Evolutionary conservation across 37 sponge, comb jelly and placozoan genomes (phyloP), one percentile per base, ranked within the genome.

Genomic region (Haliclona indistincta): DNA sequence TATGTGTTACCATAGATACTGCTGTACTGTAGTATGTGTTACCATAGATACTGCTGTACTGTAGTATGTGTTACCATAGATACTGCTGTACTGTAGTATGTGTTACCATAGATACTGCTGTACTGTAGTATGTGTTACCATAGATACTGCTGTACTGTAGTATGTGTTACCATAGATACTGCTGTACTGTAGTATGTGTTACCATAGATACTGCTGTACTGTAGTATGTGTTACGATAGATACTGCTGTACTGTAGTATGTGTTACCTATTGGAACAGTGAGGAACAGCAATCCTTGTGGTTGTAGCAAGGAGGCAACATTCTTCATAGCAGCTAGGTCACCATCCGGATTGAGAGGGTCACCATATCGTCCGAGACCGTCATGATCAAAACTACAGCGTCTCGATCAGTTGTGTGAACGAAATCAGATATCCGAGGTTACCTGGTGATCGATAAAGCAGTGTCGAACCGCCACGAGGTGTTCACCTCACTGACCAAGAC

Each of bases 281-380:
- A 91, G 75, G 39, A 82, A 86, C 23, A 91, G 68, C 34, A 79
- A 13, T 26, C 88, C 88, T 2, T 44, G 63, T 53, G 58, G 45
- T 29, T 78, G 64, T 6, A 86, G 72, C 17, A 83, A 63, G n/a
- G 13, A 34, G 25, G 22, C 43, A 38, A 71, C 84, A 22, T 72
- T 61, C 36, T 54, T 33, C 88, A 91, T 83, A 15, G 88, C 88
- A 28, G 43, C 38, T 15, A 91, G 26, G 38, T 91, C 92, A 37
- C 70, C 92, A 47, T 74, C 51, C 5, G 92, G 92, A 43, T 91
- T 77, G 45, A 91, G 67, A 17, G 88, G 92, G 63, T 91, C 92
- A 8, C 92, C 92, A 78, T 91, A 91, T 54, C 92, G 88, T 68
- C 92, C 92, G 29, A 91, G 84, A 28, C 92, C 92, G 74, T 91